Conservation (phyloP, 2,113 vertebrate species). For the Cyrtonyx montezumae region DNA sequence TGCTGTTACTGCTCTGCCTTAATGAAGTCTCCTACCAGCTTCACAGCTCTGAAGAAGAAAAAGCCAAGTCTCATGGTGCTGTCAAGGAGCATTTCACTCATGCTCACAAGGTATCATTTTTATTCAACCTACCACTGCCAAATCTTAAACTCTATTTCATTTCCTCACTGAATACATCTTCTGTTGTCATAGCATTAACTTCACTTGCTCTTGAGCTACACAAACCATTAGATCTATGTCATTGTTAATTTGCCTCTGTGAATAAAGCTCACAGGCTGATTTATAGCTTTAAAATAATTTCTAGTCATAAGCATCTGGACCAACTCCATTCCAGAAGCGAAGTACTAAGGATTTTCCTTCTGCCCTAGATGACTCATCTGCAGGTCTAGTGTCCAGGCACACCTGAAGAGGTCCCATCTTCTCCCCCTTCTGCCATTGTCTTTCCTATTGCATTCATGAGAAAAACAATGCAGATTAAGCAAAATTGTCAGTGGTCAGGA, state of each 20-base stretch:
- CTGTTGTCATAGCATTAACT: constrained; percentile 54
- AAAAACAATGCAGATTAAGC: not conserved
- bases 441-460: not conserved
- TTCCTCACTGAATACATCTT: constrained; percentile 25
- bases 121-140: constrained; percentile 32
- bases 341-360: not conserved
- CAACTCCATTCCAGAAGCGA: not conserved
- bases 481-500: not conserved
- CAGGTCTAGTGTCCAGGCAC: not conserved
- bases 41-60: constrained; percentile 51
- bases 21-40: not conserved
- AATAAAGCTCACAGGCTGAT: not conserved
- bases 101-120: constrained; percentile 14
- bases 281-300: constrained; percentile 23
- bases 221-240: constrained; percentile 47
- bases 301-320: not conserved
- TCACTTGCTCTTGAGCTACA: constrained; percentile 17
- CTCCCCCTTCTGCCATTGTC: not conserved
- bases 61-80: constrained; percentile 12
- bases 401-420: not conserved
- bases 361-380: not conserved
- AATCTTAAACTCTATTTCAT: constrained; percentile 52
- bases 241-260: constrained; percentile 45
- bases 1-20: not conserved
- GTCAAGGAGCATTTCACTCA: constrained; percentile 41